Evolutionary conservation across 2,888 invertebrate species (phyloP), one percentile per base, ranked within the genome.

Genomic region (Drosophila greeni): DNA sequence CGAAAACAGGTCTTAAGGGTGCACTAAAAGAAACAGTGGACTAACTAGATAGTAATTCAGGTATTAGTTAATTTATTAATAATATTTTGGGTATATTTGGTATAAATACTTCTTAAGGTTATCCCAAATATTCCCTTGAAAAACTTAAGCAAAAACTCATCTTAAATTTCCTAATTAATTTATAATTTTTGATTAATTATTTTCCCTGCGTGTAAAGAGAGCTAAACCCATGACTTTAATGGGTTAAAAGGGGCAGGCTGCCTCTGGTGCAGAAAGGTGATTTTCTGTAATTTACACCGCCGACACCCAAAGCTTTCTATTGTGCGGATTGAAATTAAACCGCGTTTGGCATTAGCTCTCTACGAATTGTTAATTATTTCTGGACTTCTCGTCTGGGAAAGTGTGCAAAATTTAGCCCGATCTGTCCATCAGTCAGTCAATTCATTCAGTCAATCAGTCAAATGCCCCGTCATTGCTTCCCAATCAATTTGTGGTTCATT

Each of bases 331-430:
- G 76, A 81, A 84, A 81, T 77, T 84, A 78, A 78, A 74, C 73
- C 85, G 70, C 84, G 85, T 84, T 84, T 81, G 66, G 77, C 81
- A 81, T 81, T 81, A 84, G 85, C 54, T 59, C 48, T 59, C 40
- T 47, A 31, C 45, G 57, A n/a, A 43, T 56, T 73, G 57, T 75
- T 81, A 75, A 79, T 75, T 78, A 74, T 76, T 57, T 69, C 69
- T 72, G 66, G 66, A 65, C 73, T 70, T 68, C 64, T 70, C 40
- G 18, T 29, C 64, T 48, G 73, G 64, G 74, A 84, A 84, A 84
- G 76, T 84, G 76, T 85, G 75, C 82, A 78, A 83, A 84, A 82
- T 76, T 57, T 59, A 42, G 58, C 61, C 66, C 53, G 40, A 62
- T 65, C 65, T 52, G 56, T 73, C 61, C 52, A 23, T 54, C 59